Conservation (phyloP, 30 jellyfish, hydroid and myxozoan genomes). For the Cassiopea andromeda region DNA sequence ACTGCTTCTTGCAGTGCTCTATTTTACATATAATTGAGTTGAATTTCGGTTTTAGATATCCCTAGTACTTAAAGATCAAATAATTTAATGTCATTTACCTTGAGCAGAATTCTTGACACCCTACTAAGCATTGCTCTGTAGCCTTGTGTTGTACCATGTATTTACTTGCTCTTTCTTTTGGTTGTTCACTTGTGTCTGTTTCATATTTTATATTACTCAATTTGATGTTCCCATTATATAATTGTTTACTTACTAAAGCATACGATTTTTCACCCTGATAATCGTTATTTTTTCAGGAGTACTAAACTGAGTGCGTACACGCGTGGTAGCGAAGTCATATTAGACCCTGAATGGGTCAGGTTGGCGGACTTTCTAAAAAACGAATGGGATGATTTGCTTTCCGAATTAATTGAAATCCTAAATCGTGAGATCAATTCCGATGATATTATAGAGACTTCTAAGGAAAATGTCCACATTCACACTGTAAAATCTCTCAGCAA, state of each 20-base stretch:
- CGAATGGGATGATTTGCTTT: conserved; percentile 84
- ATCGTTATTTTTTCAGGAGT: conserved; percentile 48
- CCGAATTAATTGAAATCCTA: conserved; percentile 67
- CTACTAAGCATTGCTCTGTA: background rate
- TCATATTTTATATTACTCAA: background rate
- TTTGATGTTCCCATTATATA: background rate
- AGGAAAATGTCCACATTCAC: background rate
- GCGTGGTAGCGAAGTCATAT: conserved; percentile 79
- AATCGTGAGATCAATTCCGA: conserved; percentile 53
- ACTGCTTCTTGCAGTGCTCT: no score
- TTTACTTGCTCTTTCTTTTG: background rate
- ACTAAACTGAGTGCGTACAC: conserved; percentile 63
- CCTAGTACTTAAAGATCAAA: no score
- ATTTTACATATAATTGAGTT: no score
- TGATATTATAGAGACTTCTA: conserved; percentile 2
- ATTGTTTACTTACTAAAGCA: no score
- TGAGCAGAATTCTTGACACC: no score
- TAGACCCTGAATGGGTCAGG: conserved; percentile 96
- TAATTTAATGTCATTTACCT: no score
- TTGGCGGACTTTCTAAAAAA: conserved; percentile 79
- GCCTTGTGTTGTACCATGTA: background rate
- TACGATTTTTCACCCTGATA: no score
- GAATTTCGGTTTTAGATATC: no score
- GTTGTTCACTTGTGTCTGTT: background rate
- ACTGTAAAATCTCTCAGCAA: conserved; percentile 34